Base-by-base conservation (phyloP, 2,888 invertebrate genomes). In the Pollenia angustigena region DNA sequence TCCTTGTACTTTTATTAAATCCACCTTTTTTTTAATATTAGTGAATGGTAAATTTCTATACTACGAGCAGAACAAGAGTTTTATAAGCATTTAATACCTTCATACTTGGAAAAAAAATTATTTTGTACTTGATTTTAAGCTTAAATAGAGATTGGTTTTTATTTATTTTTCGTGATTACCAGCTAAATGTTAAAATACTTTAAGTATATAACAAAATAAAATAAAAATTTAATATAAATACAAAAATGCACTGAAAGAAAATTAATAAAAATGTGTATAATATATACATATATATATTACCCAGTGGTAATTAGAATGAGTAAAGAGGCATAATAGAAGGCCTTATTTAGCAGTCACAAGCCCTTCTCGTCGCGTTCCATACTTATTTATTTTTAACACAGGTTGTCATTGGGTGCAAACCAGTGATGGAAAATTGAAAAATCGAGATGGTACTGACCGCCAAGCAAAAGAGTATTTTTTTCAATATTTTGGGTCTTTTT, bases 111-210 rank as follows among this genome's bases (percentile, higher is more conserved):
- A 66, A 71, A 69, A 52, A 62, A 11, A 48, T 60, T 50, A n/a
- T 54, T 80, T 52, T 52, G 18, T 79, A 71, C 62, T 69, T 69
- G 42, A 80, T 44, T 81, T 74, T 66, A 42, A 23, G 64, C 81
- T 81, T 74, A 50, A 81, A 56, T 50, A 74, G 56, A 44, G 66
- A 66, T 74, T 58, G 42, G 64, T 23, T 72, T 80, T 46, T 56
- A 56, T 81, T 58, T 74, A 48, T 56, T 42, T 42, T 74, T 81
- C 72, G 72, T 81, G 81, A 81, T 78, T 68, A 68, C 56, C 14
- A 54, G 56, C 32, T 74, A 72, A 72, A 72, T 64, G 56, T 72
- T 74, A 48, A 72, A 80, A 40, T 14, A 60, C 14, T 42, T 12
- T 18, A 32, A 8, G 14, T 12, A 64, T 8, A 54, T 4, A 16